phyloP scores from a whole-genome alignment of 1,140 invertebrate species.

The Stenopsyche tienmushanensis region DNA sequence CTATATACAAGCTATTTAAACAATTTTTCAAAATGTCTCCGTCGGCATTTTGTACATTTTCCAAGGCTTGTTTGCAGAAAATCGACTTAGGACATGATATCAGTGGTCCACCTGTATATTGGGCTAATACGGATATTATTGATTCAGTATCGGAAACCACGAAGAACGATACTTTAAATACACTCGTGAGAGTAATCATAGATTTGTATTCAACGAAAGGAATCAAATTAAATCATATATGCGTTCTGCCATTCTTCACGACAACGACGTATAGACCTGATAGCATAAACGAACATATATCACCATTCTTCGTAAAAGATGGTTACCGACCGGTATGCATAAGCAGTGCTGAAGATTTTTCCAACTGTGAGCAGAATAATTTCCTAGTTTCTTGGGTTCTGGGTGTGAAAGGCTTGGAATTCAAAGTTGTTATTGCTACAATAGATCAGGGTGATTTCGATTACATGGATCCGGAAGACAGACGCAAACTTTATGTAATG shows the following conservation, averaged over 20 bases:
- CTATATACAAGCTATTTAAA: conserved; percentile 44
- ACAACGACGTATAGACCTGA: conserved; percentile 38
- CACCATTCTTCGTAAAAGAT: conserved; percentile 43
- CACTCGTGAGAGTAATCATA: conserved; percentile 43
- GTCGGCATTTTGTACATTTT: conserved; percentile 25
- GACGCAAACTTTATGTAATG: conserved; percentile 45
- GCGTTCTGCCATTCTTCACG: conserved; percentile 45
- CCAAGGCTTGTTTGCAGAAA: conserved; percentile 39
- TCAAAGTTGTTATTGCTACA: conserved; percentile 46
- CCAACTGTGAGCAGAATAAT: conserved; percentile 39
- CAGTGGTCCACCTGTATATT: conserved; percentile 44
- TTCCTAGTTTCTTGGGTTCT: conserved; percentile 46
- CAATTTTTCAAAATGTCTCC: conserved; percentile 42
- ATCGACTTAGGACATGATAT: conserved; percentile 42
- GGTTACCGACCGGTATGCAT: conserved; percentile 42
- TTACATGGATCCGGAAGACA: conserved; percentile 43
- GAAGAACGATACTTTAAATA: conserved; percentile 19
- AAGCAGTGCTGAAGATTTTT: conserved; percentile 44
- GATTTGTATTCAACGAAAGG: conserved; percentile 46
- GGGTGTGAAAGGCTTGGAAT: conserved; percentile 46
- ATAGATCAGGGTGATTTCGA: conserved; percentile 46
- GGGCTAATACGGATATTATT: conserved; percentile 40
- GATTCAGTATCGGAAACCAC: neutral
- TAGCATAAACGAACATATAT: conserved; percentile 44
- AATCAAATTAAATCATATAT: conserved; percentile 45